Conservation (phyloP, 2,888 invertebrate species). For the Cataglyphis livida region DNA sequence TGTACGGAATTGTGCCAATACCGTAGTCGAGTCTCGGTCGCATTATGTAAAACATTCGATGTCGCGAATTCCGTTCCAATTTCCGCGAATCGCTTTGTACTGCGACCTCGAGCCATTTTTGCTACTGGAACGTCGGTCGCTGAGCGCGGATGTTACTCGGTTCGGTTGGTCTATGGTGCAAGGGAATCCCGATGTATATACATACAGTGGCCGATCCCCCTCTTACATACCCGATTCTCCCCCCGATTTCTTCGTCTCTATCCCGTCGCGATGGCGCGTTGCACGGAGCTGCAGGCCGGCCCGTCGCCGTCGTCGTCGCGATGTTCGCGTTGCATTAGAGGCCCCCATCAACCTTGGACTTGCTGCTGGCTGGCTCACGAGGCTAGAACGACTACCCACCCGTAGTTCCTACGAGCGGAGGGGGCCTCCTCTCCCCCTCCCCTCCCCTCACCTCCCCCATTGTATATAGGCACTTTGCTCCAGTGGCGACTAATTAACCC, state of each 20-base stretch:
- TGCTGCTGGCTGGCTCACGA: slow-evolving; percentile 73
- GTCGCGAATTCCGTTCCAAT: slow-evolving; percentile 45
- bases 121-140: background rate
- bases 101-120: slow-evolving; percentile 34
- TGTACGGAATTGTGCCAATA: background rate
- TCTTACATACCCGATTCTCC: background rate
- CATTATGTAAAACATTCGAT: background rate
- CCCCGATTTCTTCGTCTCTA: background rate
- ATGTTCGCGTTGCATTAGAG: slow-evolving; percentile 72
- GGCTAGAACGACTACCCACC: slow-evolving; percentile 82
- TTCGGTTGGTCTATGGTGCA: background rate
- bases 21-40: background rate
- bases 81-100: slow-evolving; percentile 21
- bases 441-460: background rate
- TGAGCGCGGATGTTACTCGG: background rate
- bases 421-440: slow-evolving; percentile 10
- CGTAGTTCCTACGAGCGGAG: slow-evolving; percentile 79
- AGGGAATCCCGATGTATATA: slow-evolving; percentile 15
- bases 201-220: background rate
- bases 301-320: slow-evolving; percentile 28
- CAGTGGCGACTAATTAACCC: slow-evolving; percentile 80
- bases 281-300: slow-evolving; percentile 39
- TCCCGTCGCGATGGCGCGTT: slow-evolving; percentile 14
- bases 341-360: slow-evolving; percentile 78
- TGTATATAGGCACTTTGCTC: slow-evolving; percentile 67